Base-by-base conservation (phyloP, 2,113 vertebrate genomes). In the Hemibagrus wyckioides region DNA sequence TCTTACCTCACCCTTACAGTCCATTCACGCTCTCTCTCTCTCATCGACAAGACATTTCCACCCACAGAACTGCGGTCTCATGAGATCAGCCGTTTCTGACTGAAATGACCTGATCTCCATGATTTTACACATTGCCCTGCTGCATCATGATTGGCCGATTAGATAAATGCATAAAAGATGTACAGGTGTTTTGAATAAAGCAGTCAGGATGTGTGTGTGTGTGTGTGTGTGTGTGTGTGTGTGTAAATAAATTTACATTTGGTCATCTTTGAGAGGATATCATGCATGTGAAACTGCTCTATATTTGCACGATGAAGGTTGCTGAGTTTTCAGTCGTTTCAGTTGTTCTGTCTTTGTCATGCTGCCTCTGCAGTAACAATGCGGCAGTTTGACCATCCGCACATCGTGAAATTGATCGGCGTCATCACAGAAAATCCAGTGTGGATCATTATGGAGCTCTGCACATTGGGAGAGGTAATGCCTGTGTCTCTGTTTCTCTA, bases 371-470 rank as follows among this genome's bases (percentile, higher is more conserved):
- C 54, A 99, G 98, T 99, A 92, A 99, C 98, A 0, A 99, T 99
- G 98, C 97, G 97, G n/a, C 98, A 99, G 94, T 99, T 99, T 89
- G 98, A 99, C 89, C 98, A 99, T 88, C 97, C 98, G 1, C 97
- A 99, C 92, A 99, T 99, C 1, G 97, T 99, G 88, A 99, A 99
- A 93, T 94, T 99, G 92, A 98, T 99, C 59, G 98, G 98, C 1
- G 98, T 99, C 57, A 99, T 99, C 88, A 99, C 98, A 0, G 98
- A 99, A 91, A 99, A 98, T 89, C 98, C 98, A 0, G 98, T 99
- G 28, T 99, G 98, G 98, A 99, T 99, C 93, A 98, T 99, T 93
- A 99, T 99, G 98, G 98, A 99, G 94, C 97, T 99, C 67, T 99
- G 98, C 90, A 99, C 98, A 0, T 95, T 98, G 0, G 98, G 98